Evolutionary conservation across 1,140 invertebrate genomes (phyloP), one percentile per base, ranked within the genome.

Genomic region (Zaprionus camerounensis): DNA sequence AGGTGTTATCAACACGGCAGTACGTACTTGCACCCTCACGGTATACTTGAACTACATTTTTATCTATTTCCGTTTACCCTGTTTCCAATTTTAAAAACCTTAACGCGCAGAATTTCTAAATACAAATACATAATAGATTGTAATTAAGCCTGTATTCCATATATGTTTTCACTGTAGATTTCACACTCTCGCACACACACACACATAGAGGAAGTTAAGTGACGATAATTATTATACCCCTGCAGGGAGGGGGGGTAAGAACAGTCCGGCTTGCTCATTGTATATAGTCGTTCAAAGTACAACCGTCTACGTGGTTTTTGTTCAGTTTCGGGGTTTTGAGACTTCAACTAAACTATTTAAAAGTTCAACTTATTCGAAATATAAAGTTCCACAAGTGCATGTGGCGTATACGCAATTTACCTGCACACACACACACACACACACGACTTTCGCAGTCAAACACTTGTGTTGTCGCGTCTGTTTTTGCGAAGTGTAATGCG

Each of bases 341-440:
- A 46, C n/a, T 17, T n/a, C 2, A 20, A 17, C 41, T 46, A 17
- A 46, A 46, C 41, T 17, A 46, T 46, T 46, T 46, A 17, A 7
- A 46, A 46, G n/a, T 46, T 5, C 41, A 46, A 46, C 41, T 46
- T 46, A 46, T 38, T 62, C 24, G 11, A 46, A 31, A 44, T 36
- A 34, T n/a, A 67, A 72, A 44, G 41, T 67, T 76, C 68, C 65
- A 61, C 56, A 62, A 67, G 62, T 71, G 36, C 69, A 71, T 70
- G 26, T 64, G 63, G 70, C 75, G 75, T 77, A 77, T 77, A 73
- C 75, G 71, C 64, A 73, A 77, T 73, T 36, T 57, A 41, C 28
- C 17, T 38, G 51, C 31, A 51, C 56, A 65, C 67, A 31, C 28
- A 58, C 56, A 59, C 17, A 11, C 62, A 1, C 70, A 34, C 22